Conservation (phyloP, 2,113 vertebrate species). For the Coryphaenoides rupestris region DNA sequence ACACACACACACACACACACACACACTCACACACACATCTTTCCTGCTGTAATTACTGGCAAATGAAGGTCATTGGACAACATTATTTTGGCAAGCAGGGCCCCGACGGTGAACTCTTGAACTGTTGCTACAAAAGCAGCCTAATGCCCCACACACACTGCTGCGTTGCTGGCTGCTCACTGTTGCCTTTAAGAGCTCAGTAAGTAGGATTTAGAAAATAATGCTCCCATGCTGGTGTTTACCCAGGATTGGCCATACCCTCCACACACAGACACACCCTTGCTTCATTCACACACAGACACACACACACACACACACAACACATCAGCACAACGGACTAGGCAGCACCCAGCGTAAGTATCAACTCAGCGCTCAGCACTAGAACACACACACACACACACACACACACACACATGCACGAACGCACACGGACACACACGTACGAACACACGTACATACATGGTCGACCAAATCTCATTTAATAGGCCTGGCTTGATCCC, state of each 20-base stretch:
- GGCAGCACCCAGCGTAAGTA: too few relatives aligned
- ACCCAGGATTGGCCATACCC: constrained; percentile 70
- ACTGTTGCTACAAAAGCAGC: constrained; percentile 60
- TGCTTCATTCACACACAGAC: constrained; percentile 60
- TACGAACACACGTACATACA: neutral
- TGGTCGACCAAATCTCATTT: constrained; percentile 87
- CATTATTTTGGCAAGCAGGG: constrained; percentile 43
- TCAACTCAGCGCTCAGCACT: too few relatives aligned
- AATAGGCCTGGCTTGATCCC: constrained; percentile 96
- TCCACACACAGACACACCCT: constrained; percentile 39
- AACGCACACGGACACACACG: constrained; percentile 55
- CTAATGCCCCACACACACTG: constrained; percentile 48
- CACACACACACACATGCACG: neutral
- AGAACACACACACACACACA: constrained; percentile 58
- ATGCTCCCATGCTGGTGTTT: constrained; percentile 90
- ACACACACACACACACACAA: neutral
- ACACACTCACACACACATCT: constrained; percentile 26
- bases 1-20: constrained; percentile 15
- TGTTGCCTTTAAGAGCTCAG: constrained; percentile 71
- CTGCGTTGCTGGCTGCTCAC: constrained; percentile 67
- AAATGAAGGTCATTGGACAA: constrained; percentile 49
- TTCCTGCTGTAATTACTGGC: constrained; percentile 42
- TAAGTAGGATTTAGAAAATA: constrained; percentile 85
- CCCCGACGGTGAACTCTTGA: constrained; percentile 66
- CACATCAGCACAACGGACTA: too few relatives aligned